phyloP scores from a whole-genome alignment of 2,888 invertebrate species.

The Ypsolopha sequella region DNA sequence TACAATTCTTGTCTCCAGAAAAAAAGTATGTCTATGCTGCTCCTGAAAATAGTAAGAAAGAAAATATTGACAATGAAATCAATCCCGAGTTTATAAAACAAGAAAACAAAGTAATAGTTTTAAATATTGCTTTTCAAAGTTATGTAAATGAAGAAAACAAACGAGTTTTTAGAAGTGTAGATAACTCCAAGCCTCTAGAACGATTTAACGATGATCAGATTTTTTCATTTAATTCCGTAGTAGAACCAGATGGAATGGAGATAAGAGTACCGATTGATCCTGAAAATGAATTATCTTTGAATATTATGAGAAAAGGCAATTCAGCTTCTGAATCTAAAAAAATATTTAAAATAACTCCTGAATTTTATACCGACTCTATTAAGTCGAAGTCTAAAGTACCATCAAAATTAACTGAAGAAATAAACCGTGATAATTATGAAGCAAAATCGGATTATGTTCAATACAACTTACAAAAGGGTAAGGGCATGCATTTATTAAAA shows the following conservation, averaged over 20 bases:
- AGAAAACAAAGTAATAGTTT: slow-evolving; percentile 6
- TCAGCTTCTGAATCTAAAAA: not conserved
- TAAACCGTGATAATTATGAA: too few relatives aligned
- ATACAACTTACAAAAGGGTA: too few relatives aligned
- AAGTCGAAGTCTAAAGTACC: too few relatives aligned
- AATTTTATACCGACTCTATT: too few relatives aligned
- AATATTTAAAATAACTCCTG: not conserved
- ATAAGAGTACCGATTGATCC: slow-evolving; percentile 33
- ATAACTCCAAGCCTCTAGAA: slow-evolving; percentile 14
- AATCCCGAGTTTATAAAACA: too few relatives aligned
- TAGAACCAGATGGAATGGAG: slow-evolving; percentile 18
- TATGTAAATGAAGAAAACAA: slow-evolving; percentile 28
- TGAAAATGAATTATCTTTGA: slow-evolving; percentile 26
- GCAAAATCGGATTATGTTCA: too few relatives aligned
- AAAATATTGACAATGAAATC: too few relatives aligned
- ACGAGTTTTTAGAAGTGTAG: slow-evolving; percentile 28
- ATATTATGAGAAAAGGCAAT: not conserved
- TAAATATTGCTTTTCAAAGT: slow-evolving; percentile 36
- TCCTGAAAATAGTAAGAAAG: too few relatives aligned
- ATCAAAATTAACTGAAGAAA: too few relatives aligned
- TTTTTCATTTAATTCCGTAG: slow-evolving; percentile 23
- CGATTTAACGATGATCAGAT: slow-evolving; percentile 20
- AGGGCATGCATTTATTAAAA: too few relatives aligned
- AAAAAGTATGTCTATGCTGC: too few relatives aligned
- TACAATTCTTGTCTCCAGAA: too few relatives aligned